phyloP scores from a whole-genome alignment of 2,113 vertebrate genomes.

The Nannospalax galili region DNA sequence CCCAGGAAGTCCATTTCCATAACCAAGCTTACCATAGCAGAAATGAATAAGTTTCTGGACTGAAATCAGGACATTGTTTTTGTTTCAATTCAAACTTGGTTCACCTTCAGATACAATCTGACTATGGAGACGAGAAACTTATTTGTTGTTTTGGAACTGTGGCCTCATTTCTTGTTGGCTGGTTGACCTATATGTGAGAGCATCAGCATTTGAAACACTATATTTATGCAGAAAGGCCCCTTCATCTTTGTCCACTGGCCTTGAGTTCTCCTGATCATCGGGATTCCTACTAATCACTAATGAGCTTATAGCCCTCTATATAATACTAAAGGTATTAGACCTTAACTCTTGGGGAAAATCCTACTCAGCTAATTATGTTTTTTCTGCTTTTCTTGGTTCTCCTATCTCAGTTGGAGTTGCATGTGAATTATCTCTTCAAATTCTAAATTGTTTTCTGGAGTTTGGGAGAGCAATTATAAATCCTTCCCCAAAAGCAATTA shows the following conservation, averaged over 20 bases:
- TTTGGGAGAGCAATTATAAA: slow-evolving; percentile 46
- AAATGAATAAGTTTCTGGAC: background rate
- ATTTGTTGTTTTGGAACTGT: background rate
- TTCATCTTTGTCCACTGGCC: slow-evolving; percentile 57
- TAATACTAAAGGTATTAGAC: slow-evolving; percentile 49
- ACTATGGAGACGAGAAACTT: background rate
- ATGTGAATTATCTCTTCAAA: slow-evolving; percentile 61
- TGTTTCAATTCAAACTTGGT: slow-evolving; percentile 20
- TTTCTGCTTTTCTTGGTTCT: slow-evolving; percentile 57
- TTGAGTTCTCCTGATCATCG: slow-evolving; percentile 55
- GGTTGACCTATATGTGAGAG: slow-evolving; percentile 18
- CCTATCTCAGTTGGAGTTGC: slow-evolving; percentile 47
- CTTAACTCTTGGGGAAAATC: slow-evolving; percentile 47
- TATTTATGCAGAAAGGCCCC: slow-evolving; percentile 39
- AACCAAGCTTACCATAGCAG: slow-evolving; percentile 50
- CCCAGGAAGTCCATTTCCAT: background rate
- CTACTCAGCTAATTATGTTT: slow-evolving; percentile 62
- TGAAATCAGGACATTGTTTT: slow-evolving; percentile 53
- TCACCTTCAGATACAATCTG: slow-evolving; percentile 42
- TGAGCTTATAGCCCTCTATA: slow-evolving; percentile 5
- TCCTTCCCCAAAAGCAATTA: slow-evolving; percentile 2
- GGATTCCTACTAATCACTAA: slow-evolving; percentile 52
- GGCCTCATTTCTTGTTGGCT: slow-evolving; percentile 28
- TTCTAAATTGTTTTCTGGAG: slow-evolving; percentile 56
- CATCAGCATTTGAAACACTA: background rate